Percentiles rank a stretch among this genome's conserved stretches.
phyloP scores from a whole-genome alignment of 2,797 vertebrate genomes.

The Australoheros facetus region DNA sequence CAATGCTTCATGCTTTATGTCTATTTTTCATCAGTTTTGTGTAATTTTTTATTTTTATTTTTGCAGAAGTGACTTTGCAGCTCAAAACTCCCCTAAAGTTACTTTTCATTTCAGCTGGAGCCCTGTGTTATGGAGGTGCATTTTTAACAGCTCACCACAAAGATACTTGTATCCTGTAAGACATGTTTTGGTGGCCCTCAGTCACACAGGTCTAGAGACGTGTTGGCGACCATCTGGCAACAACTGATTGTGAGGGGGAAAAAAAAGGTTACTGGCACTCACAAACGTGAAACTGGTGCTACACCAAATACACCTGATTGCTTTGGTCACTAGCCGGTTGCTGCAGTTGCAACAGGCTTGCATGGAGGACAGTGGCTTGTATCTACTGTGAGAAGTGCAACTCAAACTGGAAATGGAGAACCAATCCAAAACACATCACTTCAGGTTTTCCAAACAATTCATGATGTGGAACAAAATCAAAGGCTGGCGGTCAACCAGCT shows the following conservation, averaged over 20 bases:
- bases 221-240: accelerated
- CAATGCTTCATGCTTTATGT: neutral
- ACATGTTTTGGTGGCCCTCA: neutral
- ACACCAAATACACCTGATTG: neutral
- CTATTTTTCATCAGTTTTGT: neutral
- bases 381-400: neutral
- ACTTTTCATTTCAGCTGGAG: neutral
- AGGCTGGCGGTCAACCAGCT: neutral
- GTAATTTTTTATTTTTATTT: neutral
- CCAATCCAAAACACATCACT: neutral
- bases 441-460: neutral
- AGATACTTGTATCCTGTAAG: neutral
- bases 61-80: neutral
- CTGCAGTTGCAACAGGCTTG: neutral
- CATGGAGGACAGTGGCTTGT: neutral
- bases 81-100: neutral
- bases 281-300: neutral
- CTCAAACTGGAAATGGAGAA: neutral
- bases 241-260: accelerated
- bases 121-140: neutral
- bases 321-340: accelerated
- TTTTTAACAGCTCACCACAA: neutral
- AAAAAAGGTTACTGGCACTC: neutral
- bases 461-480: neutral
- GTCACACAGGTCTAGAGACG: neutral